phyloP scores from a whole-genome alignment of 2,113 vertebrate genomes.

The Clarias magur region DNA sequence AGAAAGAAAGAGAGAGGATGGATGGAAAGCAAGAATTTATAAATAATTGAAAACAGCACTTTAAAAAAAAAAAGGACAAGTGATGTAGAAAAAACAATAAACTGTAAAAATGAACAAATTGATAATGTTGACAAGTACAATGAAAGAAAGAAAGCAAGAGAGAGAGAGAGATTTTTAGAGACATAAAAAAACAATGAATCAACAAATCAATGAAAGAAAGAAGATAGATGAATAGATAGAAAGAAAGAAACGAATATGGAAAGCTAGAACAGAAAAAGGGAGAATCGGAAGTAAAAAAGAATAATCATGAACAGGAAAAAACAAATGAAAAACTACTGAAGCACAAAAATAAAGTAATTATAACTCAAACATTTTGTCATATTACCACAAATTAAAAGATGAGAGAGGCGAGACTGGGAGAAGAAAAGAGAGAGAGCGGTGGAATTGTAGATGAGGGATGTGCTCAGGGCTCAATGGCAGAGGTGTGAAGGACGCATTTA shows the following conservation, averaged over 20 bases:
- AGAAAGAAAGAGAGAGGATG: background rate
- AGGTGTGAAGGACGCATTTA: constrained; percentile 74
- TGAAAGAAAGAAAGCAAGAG: no score
- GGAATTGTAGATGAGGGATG: constrained; percentile 65
- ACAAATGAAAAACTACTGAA: background rate
- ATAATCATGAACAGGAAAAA: background rate
- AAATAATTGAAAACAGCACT: background rate
- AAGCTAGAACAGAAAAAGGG: background rate
- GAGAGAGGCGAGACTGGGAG: background rate
- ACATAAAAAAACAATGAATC: no score
- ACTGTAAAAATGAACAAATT: no score
- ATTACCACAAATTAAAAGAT: background rate
- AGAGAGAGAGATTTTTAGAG: no score
- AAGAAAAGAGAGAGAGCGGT: constrained; percentile 34
- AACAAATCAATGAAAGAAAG: no score
- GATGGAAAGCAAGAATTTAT: background rate
- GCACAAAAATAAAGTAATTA: background rate
- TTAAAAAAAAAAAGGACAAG: background rate
- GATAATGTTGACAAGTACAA: no score
- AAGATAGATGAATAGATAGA: no score
- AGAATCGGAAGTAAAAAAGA: background rate
- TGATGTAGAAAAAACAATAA: background rate
- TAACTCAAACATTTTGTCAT: background rate
- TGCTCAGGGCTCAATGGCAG: constrained; percentile 56
- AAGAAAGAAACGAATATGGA: background rate